Evolutionary conservation across 2,888 invertebrate genomes (phyloP), one percentile per base, ranked within the genome.

Genomic region (Drosophila tanythrix): DNA sequence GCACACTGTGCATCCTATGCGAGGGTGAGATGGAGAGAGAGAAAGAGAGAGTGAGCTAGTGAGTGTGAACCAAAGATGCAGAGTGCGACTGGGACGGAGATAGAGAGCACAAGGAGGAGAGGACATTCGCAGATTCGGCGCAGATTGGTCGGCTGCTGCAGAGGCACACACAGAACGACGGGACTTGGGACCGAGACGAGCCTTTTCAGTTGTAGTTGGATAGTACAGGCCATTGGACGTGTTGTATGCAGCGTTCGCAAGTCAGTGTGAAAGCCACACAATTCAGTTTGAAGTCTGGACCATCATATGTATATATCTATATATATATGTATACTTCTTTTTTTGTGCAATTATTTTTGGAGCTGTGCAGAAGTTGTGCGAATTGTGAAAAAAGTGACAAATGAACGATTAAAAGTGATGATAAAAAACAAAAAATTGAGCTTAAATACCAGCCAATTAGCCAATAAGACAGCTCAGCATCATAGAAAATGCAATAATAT

Each of bases 191-290:
- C 70, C 76, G 79, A 69, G 83, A 52, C 76, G 71, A 76, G 79
- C 82, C 89, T 78, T 87, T 90, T 92, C 92, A 92, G 92, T 92
- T 92, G 92, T 92, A 92, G 92, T 91, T 92, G 92, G 91, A 91
- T 92, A 92, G 92, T 92, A 90, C 90, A 92, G 90, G 92, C 86
- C 87, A 87, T 89, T 79, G 90, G 92, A 91, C 92, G 87, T 91
- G 89, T 89, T 84, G 50, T 83, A 69, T 67, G 76, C 75, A 80
- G 52, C 81, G 78, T 76, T 76, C 88, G 88, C 83, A 83, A 86
- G 83, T 89, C 40, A 52, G 56, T 58, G 57, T 66, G 29, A 51
- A 66, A 68, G 65, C 55, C 67, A 52, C 40, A 52, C 53, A 52
- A 40, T 35, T 43, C 59, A 63, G 36, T 29, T 55, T 35, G 35